Conservation (phyloP, 1,140 invertebrate species). For the Metopolophium dirhodum region DNA sequence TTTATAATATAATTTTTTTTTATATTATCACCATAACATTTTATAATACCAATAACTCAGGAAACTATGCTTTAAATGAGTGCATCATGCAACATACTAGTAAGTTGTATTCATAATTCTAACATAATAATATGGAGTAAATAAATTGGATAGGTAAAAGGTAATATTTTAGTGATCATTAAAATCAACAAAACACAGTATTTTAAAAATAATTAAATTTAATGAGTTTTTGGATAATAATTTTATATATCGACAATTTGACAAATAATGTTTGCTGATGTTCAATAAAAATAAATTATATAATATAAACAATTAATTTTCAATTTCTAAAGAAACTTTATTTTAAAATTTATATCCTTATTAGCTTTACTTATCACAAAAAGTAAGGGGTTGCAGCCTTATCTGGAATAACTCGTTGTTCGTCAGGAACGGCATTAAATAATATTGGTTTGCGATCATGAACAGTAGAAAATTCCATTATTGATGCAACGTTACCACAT, state of each 20-base stretch:
- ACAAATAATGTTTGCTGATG: neutral
- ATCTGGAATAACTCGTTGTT: conserved; percentile 88
- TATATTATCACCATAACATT: neutral
- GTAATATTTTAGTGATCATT: neutral
- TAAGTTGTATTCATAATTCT: neutral
- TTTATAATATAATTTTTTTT: neutral
- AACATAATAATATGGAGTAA: neutral
- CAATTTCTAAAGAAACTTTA: conserved; percentile 17
- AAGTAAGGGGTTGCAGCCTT: conserved; percentile 95
- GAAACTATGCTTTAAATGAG: neutral
- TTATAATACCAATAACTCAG: neutral
- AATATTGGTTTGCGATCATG: conserved; percentile 83
- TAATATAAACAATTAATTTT: neutral
- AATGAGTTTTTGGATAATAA: conserved; percentile 32
- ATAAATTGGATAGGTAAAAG: neutral
- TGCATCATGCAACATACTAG: neutral
- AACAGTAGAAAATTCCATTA: conserved; percentile 81
- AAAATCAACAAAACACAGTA: conserved; percentile 18
- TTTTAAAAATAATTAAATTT: conserved; percentile 51
- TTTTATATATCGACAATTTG: conserved; percentile 25
- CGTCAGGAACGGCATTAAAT: conserved; percentile 93
- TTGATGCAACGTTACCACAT: conserved; percentile 92
- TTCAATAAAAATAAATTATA: conserved; percentile 47
- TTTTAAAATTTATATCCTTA: neutral
- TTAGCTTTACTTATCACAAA: conserved; percentile 69